phyloP scores from a whole-genome alignment of 2,797 vertebrate genomes.

The Pseudochaenichthys georgianus region DNA sequence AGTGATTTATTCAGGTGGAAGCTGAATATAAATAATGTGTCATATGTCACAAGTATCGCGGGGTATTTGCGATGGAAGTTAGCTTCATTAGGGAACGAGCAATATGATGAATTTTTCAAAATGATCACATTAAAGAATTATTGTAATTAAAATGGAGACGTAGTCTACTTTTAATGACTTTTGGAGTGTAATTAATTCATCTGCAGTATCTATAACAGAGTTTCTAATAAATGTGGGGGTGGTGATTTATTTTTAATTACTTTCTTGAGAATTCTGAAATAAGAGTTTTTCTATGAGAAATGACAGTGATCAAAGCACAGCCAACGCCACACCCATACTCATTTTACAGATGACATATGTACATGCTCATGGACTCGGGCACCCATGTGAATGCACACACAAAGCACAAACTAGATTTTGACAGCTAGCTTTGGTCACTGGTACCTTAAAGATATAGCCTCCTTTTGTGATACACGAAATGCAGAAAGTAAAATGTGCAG shows the following conservation, averaged over 20 bases:
- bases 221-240: conserved; percentile 76
- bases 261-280: conserved; percentile 69
- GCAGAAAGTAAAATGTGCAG: background rate
- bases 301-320: conserved; percentile 63
- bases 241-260: conserved; percentile 80
- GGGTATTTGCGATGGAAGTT: conserved; percentile 62
- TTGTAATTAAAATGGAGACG: conserved; percentile 74
- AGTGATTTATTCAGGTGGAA: conserved; percentile 72
- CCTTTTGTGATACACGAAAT: background rate
- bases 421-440: background rate
- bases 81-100: conserved; percentile 68
- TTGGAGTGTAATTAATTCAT: conserved; percentile 77
- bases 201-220: conserved; percentile 69
- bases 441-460: background rate
- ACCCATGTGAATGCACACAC: conserved; percentile 9
- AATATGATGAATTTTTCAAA: conserved; percentile 72
- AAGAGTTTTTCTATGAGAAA: conserved; percentile 72
- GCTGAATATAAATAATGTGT: conserved; percentile 67
- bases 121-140: conserved; percentile 72
- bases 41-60: conserved; percentile 52
- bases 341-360: conserved; percentile 58
- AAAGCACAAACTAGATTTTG: conserved; percentile 8
- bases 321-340: conserved; percentile 59
- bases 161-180: conserved; percentile 80
- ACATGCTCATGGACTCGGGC: conserved; percentile 10